Conservation (phyloP, 2,113 vertebrate genomes). For the Catagonus wagneri region DNA sequence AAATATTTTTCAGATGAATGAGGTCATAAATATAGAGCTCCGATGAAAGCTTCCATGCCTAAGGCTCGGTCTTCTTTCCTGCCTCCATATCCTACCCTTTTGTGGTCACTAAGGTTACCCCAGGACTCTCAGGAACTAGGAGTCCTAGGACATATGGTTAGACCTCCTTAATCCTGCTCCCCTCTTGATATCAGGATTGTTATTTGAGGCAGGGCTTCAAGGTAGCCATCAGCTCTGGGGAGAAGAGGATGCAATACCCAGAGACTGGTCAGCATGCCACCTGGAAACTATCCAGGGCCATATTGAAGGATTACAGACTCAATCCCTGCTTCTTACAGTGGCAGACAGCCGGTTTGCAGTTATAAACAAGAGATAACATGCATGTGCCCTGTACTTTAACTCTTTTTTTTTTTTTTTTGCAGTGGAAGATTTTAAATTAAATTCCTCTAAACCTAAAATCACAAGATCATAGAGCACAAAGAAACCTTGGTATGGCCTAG, state of each 20-base stretch:
- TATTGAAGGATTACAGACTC: no score
- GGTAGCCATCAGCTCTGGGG: no score
- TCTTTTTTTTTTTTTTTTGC: neutral
- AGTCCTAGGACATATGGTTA: neutral
- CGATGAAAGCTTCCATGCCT: neutral
- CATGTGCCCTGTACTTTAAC: neutral
- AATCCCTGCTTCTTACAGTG: neutral
- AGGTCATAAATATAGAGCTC: neutral
- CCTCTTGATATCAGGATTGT: neutral
- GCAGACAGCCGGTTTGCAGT: neutral
- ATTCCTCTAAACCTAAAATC: neutral
- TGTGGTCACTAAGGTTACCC: neutral
- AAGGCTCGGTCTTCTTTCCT: neutral
- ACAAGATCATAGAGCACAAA: neutral
- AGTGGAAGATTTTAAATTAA: slow-evolving; percentile 24
- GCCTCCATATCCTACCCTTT: neutral
- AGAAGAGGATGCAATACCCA: no score
- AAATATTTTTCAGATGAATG: neutral
- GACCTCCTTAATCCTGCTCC: neutral
- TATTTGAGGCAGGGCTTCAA: neutral
- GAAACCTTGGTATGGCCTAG: neutral
- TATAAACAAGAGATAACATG: neutral
- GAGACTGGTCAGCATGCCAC: fast-evolving
- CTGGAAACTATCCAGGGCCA: neutral
- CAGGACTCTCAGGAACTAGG: neutral